Conservation (phyloP, 37 sponge, comb jelly and placozoan species). For the Halisarca cf. caerulea region DNA sequence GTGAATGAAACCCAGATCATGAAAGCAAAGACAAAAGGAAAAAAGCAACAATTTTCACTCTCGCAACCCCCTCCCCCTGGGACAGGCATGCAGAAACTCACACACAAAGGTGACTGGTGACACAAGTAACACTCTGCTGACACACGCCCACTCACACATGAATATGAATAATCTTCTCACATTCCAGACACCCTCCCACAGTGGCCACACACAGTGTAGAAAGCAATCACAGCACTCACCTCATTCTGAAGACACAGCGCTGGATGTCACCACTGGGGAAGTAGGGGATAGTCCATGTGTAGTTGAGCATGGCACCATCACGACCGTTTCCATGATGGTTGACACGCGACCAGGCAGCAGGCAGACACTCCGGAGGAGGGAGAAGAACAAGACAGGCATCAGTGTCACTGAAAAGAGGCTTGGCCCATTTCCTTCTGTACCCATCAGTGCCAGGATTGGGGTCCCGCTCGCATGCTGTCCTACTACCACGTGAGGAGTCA, state of each 20-base stretch:
- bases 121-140: too few species aligned
- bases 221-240: slow-evolving; percentile 35
- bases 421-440: slow-evolving; percentile 57
- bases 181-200: neutral
- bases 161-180: neutral
- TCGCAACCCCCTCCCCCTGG: too few species aligned
- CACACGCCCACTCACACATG: too few species aligned
- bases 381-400: slow-evolving; percentile 66
- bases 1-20: neutral
- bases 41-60: too few species aligned
- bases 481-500: neutral
- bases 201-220: neutral
- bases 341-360: slow-evolving; percentile 86
- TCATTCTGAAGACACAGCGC: slow-evolving; percentile 80
- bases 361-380: slow-evolving; percentile 66
- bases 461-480: slow-evolving; percentile 41
- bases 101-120: too few species aligned
- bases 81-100: too few species aligned
- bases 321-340: slow-evolving; percentile 99
- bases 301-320: slow-evolving; percentile 79
- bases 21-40: neutral
- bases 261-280: slow-evolving; percentile 65
- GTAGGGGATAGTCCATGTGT: slow-evolving; percentile 81
- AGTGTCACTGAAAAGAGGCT: neutral
- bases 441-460: slow-evolving; percentile 37